Percentiles rank a stretch among this genome's conserved stretches.
Conservation (phyloP, 2,113 vertebrate species). For the Oreochromis spilurus region DNA sequence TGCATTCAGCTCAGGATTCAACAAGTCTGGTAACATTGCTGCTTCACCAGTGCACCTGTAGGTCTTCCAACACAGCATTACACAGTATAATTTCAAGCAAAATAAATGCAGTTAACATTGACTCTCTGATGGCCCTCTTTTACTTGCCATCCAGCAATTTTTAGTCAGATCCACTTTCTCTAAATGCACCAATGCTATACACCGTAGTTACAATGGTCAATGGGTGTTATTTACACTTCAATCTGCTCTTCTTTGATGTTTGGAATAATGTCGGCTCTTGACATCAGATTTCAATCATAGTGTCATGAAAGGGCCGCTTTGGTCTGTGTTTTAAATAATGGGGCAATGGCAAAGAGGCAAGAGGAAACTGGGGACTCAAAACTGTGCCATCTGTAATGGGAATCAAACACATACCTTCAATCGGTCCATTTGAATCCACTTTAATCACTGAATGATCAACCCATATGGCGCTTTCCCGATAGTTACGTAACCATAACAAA, state of each 20-base stretch:
- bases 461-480: background rate
- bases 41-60: background rate
- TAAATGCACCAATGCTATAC: background rate
- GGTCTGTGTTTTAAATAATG: background rate
- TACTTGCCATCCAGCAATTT: background rate
- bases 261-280: background rate
- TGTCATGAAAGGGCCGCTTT: background rate
- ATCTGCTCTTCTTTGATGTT: background rate
- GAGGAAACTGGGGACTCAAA: background rate
- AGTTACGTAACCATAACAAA: slow-evolving; percentile 21
- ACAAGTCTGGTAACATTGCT: background rate
- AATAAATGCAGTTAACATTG: background rate
- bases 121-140: background rate
- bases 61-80: background rate
- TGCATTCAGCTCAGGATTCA: background rate
- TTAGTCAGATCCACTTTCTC: background rate
- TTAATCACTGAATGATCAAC: background rate
- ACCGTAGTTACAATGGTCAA: background rate
- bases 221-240: background rate
- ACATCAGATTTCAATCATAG: background rate
- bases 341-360: background rate
- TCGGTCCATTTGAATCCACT: background rate
- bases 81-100: background rate
- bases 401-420: background rate
- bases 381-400: background rate